phyloP scores from a whole-genome alignment of 2,888 invertebrate genomes.

The Acrocera orbiculus region DNA sequence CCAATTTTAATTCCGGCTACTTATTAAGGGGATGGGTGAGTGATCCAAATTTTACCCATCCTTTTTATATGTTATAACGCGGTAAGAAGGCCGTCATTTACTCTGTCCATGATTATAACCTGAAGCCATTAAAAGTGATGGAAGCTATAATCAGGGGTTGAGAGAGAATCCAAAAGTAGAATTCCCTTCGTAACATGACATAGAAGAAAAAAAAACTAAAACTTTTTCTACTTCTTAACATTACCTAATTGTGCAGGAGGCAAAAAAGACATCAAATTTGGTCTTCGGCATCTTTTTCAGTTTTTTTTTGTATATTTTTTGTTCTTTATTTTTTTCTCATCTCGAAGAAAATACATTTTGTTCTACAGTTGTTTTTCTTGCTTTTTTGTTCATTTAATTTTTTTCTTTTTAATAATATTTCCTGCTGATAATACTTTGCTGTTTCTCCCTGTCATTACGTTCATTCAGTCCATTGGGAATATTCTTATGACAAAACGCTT shows the following conservation, averaged over 20 bases:
- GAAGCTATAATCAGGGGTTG: constrained; percentile 10
- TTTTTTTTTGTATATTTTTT: constrained; percentile 5
- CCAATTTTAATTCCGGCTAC: constrained; percentile 14
- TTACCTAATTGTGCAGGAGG: constrained; percentile 9
- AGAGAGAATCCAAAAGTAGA: constrained; percentile 2
- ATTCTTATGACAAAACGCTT: constrained; percentile 9
- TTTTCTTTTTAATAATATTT: constrained; percentile 5
- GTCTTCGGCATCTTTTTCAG: constrained; percentile 5
- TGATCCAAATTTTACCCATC: too few relatives aligned
- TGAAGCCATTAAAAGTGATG: constrained; percentile 12
- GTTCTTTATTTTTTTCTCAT: neutral
- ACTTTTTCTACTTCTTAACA: constrained; percentile 4
- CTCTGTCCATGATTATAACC: constrained; percentile 9
- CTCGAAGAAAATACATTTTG: too few relatives aligned
- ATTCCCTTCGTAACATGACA: neutral
- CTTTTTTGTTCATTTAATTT: constrained; percentile 5
- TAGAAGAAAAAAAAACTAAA: neutral
- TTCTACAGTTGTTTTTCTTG: too few relatives aligned
- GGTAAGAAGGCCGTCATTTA: constrained; percentile 9
- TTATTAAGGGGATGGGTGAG: constrained; percentile 7
- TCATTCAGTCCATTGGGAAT: constrained; percentile 9
- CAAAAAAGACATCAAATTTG: constrained; percentile 12
- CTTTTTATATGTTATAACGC: too few relatives aligned
- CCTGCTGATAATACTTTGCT: neutral
- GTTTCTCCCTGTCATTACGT: constrained; percentile 8